Evolutionary conservation across 2,797 vertebrate genomes (phyloP), one percentile per base, ranked within the genome.

Genomic region (Alosa sapidissima): DNA sequence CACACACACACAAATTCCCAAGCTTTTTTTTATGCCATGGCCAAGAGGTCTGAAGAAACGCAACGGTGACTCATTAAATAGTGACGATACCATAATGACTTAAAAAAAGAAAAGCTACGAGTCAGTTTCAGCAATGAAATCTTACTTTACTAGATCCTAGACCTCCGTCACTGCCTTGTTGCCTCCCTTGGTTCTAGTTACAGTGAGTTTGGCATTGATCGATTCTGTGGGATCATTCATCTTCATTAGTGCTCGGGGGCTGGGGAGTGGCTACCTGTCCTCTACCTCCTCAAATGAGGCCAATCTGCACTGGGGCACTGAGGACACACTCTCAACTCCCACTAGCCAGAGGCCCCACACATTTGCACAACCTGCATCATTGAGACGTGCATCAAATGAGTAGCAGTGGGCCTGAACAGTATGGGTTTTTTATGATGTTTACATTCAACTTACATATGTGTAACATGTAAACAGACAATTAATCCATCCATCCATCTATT

Each of bases 161-260:
- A 47, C 72, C 72, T 47, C 19, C 72, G 72, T 47, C 41, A 0
- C 47, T 82, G 28, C 65, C 16, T 81, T 55, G 75, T 82, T 72
- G 48, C 85, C 81, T 48, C 84, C 83, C 82, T 83, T 87, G 87
- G 82, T 86, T 87, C 54, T 5, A 51, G 86, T 88, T 90, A 91
- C 90, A 89, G 90, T 89, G 89, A 87, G 88, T 90, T 85, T 85
- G 87, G 88, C 90, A 92, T 93, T 81, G 92, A 94, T 94, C 83
- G 85, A 91, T 92, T 91, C 86, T 90, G 90, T 89, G 82, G 90
- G 94, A 92, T 90, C 92, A 93, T 94, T 92, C 86, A 86, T 95
- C 93, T 94, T 93, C 91, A 93, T 95, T 94, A 94, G 92, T 75
- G 85, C 85, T 84, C 84, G 91, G 88, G 87, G 49, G 82, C 85